Base-by-base conservation (phyloP, 2,797 vertebrate species). In the Malurus leucopterus region DNA sequence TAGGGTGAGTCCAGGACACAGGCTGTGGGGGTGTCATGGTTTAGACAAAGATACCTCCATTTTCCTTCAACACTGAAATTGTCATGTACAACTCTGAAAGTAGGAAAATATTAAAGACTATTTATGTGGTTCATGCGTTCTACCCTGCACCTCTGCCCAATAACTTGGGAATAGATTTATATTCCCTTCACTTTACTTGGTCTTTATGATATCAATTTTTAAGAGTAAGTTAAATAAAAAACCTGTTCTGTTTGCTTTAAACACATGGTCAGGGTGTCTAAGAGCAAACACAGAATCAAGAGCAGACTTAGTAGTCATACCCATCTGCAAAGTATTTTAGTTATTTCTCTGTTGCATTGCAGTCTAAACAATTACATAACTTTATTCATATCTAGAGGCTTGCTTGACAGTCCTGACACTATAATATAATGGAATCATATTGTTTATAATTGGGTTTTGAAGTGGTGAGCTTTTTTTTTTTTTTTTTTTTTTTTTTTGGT, bases 381-480 rank as follows among this genome's bases (percentile, higher is more conserved):
- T 74, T 64, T 61, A 63, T 78, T 92, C 74, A 62, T 58, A 46
- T 63, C 51, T 78, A 5, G 76, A 26, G 70, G 61, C 43, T 86
- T 88, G 32, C 71, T 82, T 86, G 50, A 44, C 50, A 81, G 38
- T 50, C 54, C 59, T 4, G 13, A 32, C 50, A 80, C 27, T 70
- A 8, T 16, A 59, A 50, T 67, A n/a, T 65, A 71, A 68, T 70
- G 47, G 8, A 53, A 44, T 40, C 29, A 44, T 86, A 61, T 70
- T 78, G 43, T 93, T 93, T 86, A 63, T 75, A 84, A 24, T 22
- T 89, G 63, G 23, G 16, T 64, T 88, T 89, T 82, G 83, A 89
- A 86, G 71, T 76, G 82, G 38, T 57, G 71, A 92, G 68, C 36
- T 54, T 76, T 93, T 86, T 62, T 30, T 79, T 32, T 4, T 55